Percentiles rank a stretch among this genome's conserved stretches.
phyloP scores from a whole-genome alignment of 2,113 vertebrate genomes.

The Oostethus manadensis region DNA sequence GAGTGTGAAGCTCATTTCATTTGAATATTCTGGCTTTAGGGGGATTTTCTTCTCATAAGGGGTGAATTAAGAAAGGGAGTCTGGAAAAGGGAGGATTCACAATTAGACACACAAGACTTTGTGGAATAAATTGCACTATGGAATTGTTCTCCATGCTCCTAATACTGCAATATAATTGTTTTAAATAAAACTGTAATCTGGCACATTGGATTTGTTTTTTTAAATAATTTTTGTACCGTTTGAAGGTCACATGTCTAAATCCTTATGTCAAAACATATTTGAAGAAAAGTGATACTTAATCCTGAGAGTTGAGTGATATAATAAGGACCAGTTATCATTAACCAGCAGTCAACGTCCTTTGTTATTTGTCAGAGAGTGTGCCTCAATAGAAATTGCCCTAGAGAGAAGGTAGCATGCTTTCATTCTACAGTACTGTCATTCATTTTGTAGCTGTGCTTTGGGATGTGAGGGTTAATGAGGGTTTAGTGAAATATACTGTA shows the following conservation, averaged over 20 bases:
- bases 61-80: conserved; percentile 59
- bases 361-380: not conserved
- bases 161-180: not conserved
- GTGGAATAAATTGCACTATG: conserved; percentile 20
- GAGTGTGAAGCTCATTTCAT: conserved; percentile 82
- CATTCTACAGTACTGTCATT: not conserved
- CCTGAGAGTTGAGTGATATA: not conserved
- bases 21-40: conserved; percentile 84
- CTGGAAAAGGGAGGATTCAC: conserved; percentile 31
- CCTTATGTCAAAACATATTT: not conserved
- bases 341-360: too few relatives aligned
- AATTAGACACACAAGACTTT: conserved; percentile 35
- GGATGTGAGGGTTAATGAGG: not conserved
- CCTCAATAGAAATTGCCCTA: not conserved
- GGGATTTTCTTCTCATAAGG: conserved; percentile 62
- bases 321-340: not conserved
- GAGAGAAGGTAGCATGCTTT: not conserved
- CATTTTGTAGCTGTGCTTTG: too few relatives aligned
- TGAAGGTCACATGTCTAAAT: not conserved
- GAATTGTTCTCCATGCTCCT: conserved; percentile 27
- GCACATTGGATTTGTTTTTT: not conserved
- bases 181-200: not conserved
- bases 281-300: not conserved
- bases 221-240: not conserved
- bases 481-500: not conserved